Conservation (phyloP, 2,888 invertebrate species). For the Morpho deidamia region DNA sequence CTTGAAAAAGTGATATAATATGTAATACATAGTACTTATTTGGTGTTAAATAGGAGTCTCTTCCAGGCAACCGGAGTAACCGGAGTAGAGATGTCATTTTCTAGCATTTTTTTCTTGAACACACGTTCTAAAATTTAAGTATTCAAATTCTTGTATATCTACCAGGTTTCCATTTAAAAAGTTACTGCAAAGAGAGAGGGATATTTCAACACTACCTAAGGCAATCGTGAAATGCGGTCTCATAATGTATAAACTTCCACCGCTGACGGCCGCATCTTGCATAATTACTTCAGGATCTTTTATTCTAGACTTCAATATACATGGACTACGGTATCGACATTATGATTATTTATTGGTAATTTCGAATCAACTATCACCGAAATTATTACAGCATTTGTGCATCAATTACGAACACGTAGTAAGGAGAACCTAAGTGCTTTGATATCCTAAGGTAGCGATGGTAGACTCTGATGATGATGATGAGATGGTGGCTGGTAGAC, state of each 20-base stretch:
- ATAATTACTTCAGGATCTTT: conserved; percentile 68
- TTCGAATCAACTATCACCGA: not conserved
- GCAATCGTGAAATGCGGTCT: conserved; percentile 70
- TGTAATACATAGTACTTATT: too few species aligned
- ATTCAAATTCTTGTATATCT: not conserved
- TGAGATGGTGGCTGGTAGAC: too few species aligned
- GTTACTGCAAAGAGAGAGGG: conserved; percentile 49
- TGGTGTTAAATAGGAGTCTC: too few species aligned
- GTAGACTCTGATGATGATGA: too few species aligned
- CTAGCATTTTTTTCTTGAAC: not conserved
- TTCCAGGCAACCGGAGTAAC: too few species aligned
- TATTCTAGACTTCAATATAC: conserved; percentile 68
- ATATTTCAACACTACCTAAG: conserved; percentile 55
- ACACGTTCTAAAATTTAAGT: not conserved
- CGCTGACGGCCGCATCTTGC: conserved; percentile 61
- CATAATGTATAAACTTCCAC: conserved; percentile 67
- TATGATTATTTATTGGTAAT: conserved; percentile 59
- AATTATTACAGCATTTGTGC: too few species aligned
- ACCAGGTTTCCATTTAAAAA: conserved; percentile 67
- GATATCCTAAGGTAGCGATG: too few species aligned
- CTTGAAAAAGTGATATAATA: too few species aligned
- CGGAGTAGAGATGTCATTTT: not conserved
- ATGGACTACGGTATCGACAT: conserved; percentile 64
- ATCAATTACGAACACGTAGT: too few species aligned
- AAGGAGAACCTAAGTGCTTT: too few species aligned